Evolutionary conservation across 64 coral and sea anemone species (phyloP), one percentile per base, ranked within the genome.

Genomic region (Porites lutea): DNA sequence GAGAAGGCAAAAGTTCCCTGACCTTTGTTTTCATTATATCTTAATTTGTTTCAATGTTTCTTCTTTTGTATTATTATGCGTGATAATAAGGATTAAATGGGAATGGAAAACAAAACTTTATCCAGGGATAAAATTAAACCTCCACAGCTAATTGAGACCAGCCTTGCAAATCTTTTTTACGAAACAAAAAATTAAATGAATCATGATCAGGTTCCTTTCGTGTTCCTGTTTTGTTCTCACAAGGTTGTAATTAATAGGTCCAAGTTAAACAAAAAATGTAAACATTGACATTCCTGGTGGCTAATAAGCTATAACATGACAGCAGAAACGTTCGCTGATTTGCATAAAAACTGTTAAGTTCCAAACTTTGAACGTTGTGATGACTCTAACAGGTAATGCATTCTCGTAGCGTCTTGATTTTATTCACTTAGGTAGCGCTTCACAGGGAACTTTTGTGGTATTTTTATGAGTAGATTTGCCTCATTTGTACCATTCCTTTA

Each of bases 201-300:
- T 47, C 48, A 46, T 14, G 3, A 73, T 3, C 5, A 46, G 47
- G 3, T 46, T 10, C 2, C 37, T 8, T 9, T 13, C 16, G 15
- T 49, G 73, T 3, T 5, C 5, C 8, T 46, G 15, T 6, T 51
- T 76, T 46, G 19, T 47, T 19, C 47, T 52, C 1, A n/a, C 7
- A 49, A 47, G 73, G 13, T 76, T 76, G 54, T 71, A 71, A 59
- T 62, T 45, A 62, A 23, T 62, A 27, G 61, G 55, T 13, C 8
- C 16, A 62, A 46, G 78, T 6, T 19, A n/a, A 22, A 67, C 10
- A 5, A 18, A 22, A 19, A 51, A 69, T 20, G 81, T 84, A 84
- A 84, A 84, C 48, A 84, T 84, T 68, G 61, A 48, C 80, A 68
- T 84, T 84, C 81, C 81, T 49, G 10, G 61, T 84, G 81, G 51